phyloP scores from a whole-genome alignment of 2,797 vertebrate genomes.

The Coluber constrictor region DNA sequence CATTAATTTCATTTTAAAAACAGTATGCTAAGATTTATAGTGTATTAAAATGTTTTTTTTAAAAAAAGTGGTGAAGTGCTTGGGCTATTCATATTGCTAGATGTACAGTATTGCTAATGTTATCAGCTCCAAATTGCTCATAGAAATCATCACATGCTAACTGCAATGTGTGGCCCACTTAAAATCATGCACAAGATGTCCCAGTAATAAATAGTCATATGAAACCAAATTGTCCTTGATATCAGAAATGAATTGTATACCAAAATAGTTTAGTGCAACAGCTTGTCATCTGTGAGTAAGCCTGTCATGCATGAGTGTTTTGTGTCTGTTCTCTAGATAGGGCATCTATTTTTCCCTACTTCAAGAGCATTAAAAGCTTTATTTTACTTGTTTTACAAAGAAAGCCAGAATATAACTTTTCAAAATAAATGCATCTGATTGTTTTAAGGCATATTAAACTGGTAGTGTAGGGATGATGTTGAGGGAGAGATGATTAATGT shows the following conservation, averaged over 20 bases:
- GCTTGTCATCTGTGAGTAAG: neutral
- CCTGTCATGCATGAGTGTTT: neutral
- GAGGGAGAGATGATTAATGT: neutral
- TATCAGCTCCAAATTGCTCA: constrained; percentile 3
- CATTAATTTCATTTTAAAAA: neutral
- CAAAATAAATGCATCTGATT: neutral
- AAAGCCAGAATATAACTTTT: neutral
- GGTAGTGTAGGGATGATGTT: neutral
- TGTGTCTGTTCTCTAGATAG: neutral
- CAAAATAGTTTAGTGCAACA: neutral
- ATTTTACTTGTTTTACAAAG: neutral
- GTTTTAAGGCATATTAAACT: neutral
- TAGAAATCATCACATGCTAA: neutral
- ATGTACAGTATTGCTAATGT: neutral
- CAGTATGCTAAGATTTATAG: neutral
- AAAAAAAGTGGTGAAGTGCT: neutral
- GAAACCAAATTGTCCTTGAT: neutral
- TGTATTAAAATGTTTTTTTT: neutral
- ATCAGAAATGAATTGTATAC: neutral
- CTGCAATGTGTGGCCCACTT: neutral
- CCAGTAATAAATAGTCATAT: neutral
- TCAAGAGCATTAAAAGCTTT: neutral
- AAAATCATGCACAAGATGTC: neutral
- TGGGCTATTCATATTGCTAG: neutral
- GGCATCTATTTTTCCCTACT: neutral